A percentile compares a stretch with the other conserved stretches of the same genome.
phyloP scores from a whole-genome alignment of 23 tunicate genomes.

The Halocynthia aurantium region DNA sequence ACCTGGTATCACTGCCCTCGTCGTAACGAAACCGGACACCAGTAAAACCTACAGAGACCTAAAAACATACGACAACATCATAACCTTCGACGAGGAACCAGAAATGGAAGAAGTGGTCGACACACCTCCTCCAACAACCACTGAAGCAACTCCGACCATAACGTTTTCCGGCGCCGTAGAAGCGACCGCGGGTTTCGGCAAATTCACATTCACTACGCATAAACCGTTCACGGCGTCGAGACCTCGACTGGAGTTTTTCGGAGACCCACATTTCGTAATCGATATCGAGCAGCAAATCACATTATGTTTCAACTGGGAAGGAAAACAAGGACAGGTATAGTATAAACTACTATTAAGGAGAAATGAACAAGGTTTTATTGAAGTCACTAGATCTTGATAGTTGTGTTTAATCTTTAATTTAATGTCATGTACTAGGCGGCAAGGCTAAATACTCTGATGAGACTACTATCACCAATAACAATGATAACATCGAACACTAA shows the following conservation, averaged over 20 bases:
- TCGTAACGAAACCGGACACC: conserved; percentile 6
- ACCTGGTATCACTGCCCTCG: background rate
- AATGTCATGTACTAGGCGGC: too few species aligned
- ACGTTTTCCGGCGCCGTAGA: background rate
- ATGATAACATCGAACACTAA: too few species aligned
- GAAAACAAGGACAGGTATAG: conserved; percentile 18
- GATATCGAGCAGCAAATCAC: conserved; percentile 27
- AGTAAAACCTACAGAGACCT: background rate
- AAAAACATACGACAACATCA: background rate
- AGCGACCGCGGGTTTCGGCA: conserved; percentile 1
- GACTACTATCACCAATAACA: too few species aligned
- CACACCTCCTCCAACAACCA: background rate
- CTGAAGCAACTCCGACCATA: background rate
- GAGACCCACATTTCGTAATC: conserved; percentile 55
- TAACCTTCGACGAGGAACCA: background rate
- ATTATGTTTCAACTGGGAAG: conserved; percentile 54
- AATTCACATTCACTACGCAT: background rate
- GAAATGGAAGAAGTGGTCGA: background rate
- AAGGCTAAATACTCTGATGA: too few species aligned
- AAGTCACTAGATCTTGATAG: background rate
- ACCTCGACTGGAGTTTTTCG: conserved; percentile 16
- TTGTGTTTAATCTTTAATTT: background rate
- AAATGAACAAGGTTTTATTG: background rate
- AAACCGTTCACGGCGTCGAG: conserved; percentile 13
- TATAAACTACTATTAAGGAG: background rate